A percentile compares a stretch with the other conserved stretches of the same genome.
phyloP scores from a whole-genome alignment of 2,113 vertebrate species.

The Chaetops frenatus region DNA sequence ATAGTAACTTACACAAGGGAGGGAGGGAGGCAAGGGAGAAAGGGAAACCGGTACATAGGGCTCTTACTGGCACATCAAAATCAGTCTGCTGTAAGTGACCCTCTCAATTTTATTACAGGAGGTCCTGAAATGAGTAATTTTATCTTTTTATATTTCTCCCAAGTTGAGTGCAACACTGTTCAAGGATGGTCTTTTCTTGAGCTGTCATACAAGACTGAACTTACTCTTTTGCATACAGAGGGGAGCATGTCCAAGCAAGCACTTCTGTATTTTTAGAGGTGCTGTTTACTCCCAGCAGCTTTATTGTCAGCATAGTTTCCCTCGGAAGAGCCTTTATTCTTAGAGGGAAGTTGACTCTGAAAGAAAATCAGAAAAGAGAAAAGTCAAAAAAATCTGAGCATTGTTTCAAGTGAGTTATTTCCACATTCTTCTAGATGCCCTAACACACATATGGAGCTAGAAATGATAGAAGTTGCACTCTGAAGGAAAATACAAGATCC shows the following conservation, averaged over 20 bases:
- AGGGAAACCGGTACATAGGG: neutral
- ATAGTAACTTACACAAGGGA: neutral
- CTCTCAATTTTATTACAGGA: neutral
- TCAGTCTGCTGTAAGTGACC: neutral
- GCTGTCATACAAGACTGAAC: neutral
- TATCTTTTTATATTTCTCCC: neutral
- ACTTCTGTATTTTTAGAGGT: slow-evolving; percentile 18
- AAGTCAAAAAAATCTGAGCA: neutral
- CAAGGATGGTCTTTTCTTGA: neutral
- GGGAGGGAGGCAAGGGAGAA: neutral
- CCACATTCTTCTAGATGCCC: neutral
- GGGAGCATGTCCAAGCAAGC: slow-evolving; percentile 64
- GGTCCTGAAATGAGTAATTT: neutral
- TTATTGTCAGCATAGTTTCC: slow-evolving; percentile 67
- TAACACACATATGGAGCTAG: neutral
- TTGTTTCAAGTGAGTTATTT: neutral
- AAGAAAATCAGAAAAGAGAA: slow-evolving; percentile 1
- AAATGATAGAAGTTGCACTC: neutral
- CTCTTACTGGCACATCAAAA: neutral
- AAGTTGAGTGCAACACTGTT: neutral
- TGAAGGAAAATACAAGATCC: neutral
- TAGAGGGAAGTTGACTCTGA: slow-evolving; percentile 67
- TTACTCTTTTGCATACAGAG: slow-evolving; percentile 67
- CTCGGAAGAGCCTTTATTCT: slow-evolving; percentile 56
- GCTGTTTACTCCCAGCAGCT: slow-evolving; percentile 48